Base-by-base conservation (phyloP, 2,113 vertebrate genomes). In the Ovibos moschatus region DNA sequence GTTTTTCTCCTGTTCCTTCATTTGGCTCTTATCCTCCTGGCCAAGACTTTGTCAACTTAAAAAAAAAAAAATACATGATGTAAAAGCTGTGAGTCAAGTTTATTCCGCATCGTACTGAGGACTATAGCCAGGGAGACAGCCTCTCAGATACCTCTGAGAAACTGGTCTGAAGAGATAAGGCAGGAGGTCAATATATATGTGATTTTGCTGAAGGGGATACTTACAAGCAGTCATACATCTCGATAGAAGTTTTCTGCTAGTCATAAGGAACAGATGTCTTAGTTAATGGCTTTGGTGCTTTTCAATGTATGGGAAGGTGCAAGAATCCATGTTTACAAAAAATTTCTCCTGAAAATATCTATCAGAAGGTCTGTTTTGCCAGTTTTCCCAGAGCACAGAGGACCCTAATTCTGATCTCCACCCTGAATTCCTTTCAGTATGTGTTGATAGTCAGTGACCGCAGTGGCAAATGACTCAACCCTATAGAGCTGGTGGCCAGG, bases 361-460 rank as follows among this genome's bases (percentile, higher is more conserved):
- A 36, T 25, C 6, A 7, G 50, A 83, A 83, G 21, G 33, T 36
- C 81, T 53, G 50, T 25, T 25, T 21, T 25, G 12, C 50, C 12
- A 36, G 51, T 55, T 83, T 55, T 83, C 21, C 50, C 51, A 83
- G 33, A 83, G 7, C 81, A 55, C 12, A 25, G 21, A 36, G 81
- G 19, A 7, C 81, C 79, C 50, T 51, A 12, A 33, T 36, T 11
- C 79, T 53, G 50, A 82, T 36, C 50, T 53, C 79, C 3, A 12
- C 51, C 50, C 51, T n/a, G 30, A 23, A 8, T 19, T 82, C 19
- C 50, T 83, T 83, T 8, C 81, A 27, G 33, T 2, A 0, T 25
- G 12, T 27, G 81, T 36, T 83, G 51, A 83, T 36, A n/a, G 33
- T 36, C 51, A 36, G 50, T 0, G 1, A n/a, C 33, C 0, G 0